Base-by-base conservation (phyloP, 2,113 vertebrate genomes). In the Cinclus cinclus region DNA sequence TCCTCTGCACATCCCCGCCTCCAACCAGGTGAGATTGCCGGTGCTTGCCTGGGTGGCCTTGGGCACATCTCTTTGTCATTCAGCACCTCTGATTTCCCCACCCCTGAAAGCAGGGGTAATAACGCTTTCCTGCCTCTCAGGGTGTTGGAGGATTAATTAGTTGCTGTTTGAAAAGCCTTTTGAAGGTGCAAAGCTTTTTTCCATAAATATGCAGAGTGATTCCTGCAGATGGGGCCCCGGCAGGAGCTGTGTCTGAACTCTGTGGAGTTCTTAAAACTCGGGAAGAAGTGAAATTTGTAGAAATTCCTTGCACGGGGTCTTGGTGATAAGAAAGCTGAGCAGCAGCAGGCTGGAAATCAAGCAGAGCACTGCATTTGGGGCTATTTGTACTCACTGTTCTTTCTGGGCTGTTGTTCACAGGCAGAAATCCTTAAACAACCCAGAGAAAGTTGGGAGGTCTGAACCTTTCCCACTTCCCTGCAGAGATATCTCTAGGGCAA, bases 21-120 rank as follows among this genome's bases (percentile, higher is more conserved):
- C 59, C 3, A 50, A 10, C 59, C 64, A 1, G 44, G 18, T 27
- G 71, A 80, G 74, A 23, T 71, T 93, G 84, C 60, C n/a, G 3
- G 1, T 47, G 65, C 59, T 88, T 94, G 84, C 89, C 80, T 90
- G 70, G 85, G 87, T 94, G 94, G 94, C 93, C 87, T 52, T 86
- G 84, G 92, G 94, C 92, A 74, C 81, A 69, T 95, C 52, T 92
- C 92, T 95, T 93, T 95, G 93, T 89, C 96, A 93, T 95, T 95
- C 87, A 91, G 82, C 89, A 49, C 65, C 71, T 87, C 92, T 33
- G 89, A 59, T 92, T 92, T 96, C 93, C 67, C 88, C 90, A 83
- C 68, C 91, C 49, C 86, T 86, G 71, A 80, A 92, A 95, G 78
- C 53, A 52, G 74, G 55, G 83, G 73, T 87, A 90, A 78, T 77